phyloP scores from a whole-genome alignment of 2,888 invertebrate species.

The Ligdia adustata region DNA sequence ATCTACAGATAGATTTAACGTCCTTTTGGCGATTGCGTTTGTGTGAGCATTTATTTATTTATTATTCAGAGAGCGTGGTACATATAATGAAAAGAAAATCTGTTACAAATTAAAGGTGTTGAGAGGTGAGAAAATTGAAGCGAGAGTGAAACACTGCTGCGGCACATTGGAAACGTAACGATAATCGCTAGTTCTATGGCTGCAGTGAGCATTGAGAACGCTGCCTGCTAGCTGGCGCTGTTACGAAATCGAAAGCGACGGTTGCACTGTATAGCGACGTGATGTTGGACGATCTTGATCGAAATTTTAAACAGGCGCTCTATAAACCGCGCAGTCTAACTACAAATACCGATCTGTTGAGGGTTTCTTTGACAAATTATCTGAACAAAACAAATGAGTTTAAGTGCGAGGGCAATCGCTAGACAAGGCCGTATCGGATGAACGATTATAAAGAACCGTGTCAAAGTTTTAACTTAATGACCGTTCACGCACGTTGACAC shows the following conservation, averaged over 20 bases:
- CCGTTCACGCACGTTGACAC: constrained; percentile 50
- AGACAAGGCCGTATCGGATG: constrained; percentile 72
- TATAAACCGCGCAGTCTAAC: no score
- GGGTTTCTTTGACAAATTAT: neutral
- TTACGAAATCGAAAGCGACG: constrained; percentile 70
- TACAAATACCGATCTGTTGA: no score
- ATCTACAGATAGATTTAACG: constrained; percentile 21
- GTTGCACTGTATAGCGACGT: constrained; percentile 56
- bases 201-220: constrained; percentile 35
- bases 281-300: neutral
- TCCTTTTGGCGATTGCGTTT: constrained; percentile 9
- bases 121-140: constrained; percentile 34
- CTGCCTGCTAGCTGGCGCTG: constrained; percentile 48
- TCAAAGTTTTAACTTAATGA: constrained; percentile 69
- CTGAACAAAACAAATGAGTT: neutral
- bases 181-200: constrained; percentile 61
- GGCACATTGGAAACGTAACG: constrained; percentile 57
- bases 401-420: constrained; percentile 31
- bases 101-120: constrained; percentile 40
- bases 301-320: no score
- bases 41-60: constrained; percentile 4
- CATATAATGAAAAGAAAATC: constrained; percentile 44
- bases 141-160: constrained; percentile 62
- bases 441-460: constrained; percentile 73
- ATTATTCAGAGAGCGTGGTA: constrained; percentile 28